Conservation (phyloP, 2,797 vertebrate genomes). For the Sebastes hubbsi region DNA sequence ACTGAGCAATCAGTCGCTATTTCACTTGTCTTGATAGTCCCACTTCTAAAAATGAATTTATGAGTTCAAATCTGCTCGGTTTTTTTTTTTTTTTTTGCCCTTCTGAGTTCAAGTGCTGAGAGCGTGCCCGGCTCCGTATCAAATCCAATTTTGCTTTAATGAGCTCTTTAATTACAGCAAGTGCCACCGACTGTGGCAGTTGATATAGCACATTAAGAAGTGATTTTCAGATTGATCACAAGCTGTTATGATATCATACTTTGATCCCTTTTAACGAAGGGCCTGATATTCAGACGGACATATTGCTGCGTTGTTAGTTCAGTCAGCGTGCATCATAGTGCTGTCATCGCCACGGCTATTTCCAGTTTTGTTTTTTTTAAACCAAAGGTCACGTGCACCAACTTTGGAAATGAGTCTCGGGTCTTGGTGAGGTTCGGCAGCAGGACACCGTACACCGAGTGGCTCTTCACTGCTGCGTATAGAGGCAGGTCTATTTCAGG, state of each 20-base stretch:
- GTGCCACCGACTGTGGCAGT: slow-evolving; percentile 47
- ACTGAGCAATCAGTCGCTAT: slow-evolving; percentile 38
- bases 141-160: slow-evolving; percentile 56
- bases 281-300: slow-evolving; percentile 22
- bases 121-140: slow-evolving; percentile 1
- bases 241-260: slow-evolving; percentile 30
- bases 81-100: slow-evolving; percentile 17
- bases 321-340: not conserved
- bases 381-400: slow-evolving; percentile 24
- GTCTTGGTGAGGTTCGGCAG: slow-evolving; percentile 41
- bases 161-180: slow-evolving; percentile 59
- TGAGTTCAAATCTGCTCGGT: slow-evolving; percentile 29
- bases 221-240: slow-evolving; percentile 47
- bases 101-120: slow-evolving; percentile 35
- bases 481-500: slow-evolving; percentile 61
- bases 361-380: not conserved
- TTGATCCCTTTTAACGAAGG: slow-evolving; percentile 9
- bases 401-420: slow-evolving; percentile 21
- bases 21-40: slow-evolving; percentile 22
- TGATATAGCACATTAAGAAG: slow-evolving; percentile 45
- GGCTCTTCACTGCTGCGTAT: slow-evolving; percentile 33
- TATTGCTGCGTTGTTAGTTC: not conserved
- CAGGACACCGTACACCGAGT: slow-evolving; percentile 40
- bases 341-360: not conserved
- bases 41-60: slow-evolving; percentile 24